A percentile compares a stretch with the other conserved stretches of the same genome.
Evolutionary conservation across 2,888 invertebrate species (phyloP).

Genomic region (Drosophila incognita): DNA sequence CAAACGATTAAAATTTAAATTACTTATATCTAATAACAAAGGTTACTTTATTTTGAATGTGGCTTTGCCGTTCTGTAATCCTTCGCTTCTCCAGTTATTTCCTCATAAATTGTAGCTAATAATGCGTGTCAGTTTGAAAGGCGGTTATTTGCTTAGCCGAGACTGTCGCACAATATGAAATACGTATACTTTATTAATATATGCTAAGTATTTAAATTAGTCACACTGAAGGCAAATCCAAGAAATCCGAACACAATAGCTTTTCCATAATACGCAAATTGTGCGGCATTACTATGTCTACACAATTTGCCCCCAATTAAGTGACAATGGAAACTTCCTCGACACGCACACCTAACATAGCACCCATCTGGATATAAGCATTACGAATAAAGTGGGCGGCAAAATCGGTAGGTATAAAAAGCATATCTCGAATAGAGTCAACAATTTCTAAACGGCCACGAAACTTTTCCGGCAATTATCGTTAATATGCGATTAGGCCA

Average conservation of each 20-base stretch:
- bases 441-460: conserved; percentile 29
- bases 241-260: conserved; percentile 48
- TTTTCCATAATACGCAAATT: conserved; percentile 37
- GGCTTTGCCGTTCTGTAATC: neutral
- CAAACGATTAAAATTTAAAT: neutral
- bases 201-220: conserved; percentile 2
- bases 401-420: conserved; percentile 14
- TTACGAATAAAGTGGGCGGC: conserved; percentile 13
- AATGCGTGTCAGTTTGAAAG: conserved; percentile 12
- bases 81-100: neutral
- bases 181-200: neutral
- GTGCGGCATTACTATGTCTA: conserved; percentile 19
- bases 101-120: conserved; percentile 8
- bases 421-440: conserved; percentile 27
- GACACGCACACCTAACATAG: conserved; percentile 43
- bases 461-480: conserved; percentile 18
- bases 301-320: conserved; percentile 64
- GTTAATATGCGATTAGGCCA: conserved; percentile 44
- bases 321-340: conserved; percentile 62
- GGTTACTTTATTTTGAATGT: neutral
- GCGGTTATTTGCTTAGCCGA: conserved; percentile 18
- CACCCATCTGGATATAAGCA: neutral
- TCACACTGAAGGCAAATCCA: conserved; percentile 17
- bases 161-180: conserved; percentile 16
- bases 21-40: neutral